A percentile compares a stretch with the other conserved stretches of the same genome.
These are phyloP conservation scores for Pedionomus torquatus DNA, from an alignment of 2,113 vertebrate species.

Conservation along the genomic window DNA sequence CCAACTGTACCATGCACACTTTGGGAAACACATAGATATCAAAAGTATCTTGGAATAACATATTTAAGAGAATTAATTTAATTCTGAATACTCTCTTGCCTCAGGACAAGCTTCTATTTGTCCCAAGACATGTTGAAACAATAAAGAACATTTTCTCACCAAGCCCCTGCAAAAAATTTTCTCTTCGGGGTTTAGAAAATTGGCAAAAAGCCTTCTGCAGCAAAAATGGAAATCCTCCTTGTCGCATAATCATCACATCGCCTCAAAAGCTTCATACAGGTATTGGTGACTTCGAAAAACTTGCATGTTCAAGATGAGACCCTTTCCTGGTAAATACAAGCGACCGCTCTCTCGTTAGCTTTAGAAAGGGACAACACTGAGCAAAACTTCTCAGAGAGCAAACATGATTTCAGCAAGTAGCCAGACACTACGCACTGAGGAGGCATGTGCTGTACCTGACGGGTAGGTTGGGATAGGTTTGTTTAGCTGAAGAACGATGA, in stretches of 20 bases:
- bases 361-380: background rate
- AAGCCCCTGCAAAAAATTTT: constrained; percentile 55
- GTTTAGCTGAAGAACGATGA: background rate
- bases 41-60: constrained; percentile 26
- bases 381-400: background rate
- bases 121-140: constrained; percentile 65
- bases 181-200: constrained; percentile 49
- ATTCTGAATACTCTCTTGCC: constrained; percentile 50
- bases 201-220: constrained; percentile 64
- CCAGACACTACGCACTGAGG: background rate
- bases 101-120: constrained; percentile 55
- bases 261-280: background rate
- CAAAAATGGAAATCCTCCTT: constrained; percentile 31
- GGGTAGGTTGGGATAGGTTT: background rate
- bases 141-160: constrained; percentile 64
- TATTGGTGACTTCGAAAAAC: background rate
- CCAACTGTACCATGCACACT: background rate
- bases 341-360: background rate
- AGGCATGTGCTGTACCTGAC: background rate
- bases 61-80: constrained; percentile 58
- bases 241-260: background rate
- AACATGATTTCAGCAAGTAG: background rate
- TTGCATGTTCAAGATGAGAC: background rate
- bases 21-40: constrained; percentile 3
- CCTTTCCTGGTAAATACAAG: background rate